A percentile compares a stretch with the other conserved stretches of the same genome.
These are phyloP conservation scores for Danaus melanippus DNA, from an alignment of 1,140 invertebrate species.

Conservation along the genomic window DNA sequence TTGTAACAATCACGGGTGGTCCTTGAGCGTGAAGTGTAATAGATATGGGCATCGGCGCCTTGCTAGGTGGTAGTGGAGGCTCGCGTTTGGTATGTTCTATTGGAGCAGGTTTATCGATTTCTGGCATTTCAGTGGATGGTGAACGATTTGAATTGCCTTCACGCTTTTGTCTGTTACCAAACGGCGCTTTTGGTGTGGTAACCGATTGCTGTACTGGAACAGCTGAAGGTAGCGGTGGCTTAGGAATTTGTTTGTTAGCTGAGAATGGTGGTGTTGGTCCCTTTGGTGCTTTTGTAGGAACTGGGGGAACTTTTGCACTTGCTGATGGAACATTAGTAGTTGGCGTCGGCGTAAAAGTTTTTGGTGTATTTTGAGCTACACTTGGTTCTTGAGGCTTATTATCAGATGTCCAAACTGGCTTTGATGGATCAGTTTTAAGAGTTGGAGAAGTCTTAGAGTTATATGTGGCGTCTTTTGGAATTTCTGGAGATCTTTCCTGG, in stretches of 20 bases:
- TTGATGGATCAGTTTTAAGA: conserved; percentile 43
- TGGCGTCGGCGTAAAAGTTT: conserved; percentile 38
- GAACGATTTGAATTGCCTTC: conserved; percentile 53
- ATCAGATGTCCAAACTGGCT: conserved; percentile 48
- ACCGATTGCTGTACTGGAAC: conserved; percentile 60
- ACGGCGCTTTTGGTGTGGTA: conserved; percentile 64
- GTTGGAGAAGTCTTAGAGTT: conserved; percentile 53
- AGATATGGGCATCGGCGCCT: conserved; percentile 58
- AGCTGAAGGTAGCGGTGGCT: conserved; percentile 46
- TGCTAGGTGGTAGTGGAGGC: conserved; percentile 54
- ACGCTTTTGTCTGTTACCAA: conserved; percentile 61
- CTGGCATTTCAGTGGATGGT: conserved; percentile 46
- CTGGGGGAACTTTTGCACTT: conserved; percentile 36
- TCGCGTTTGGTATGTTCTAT: conserved; percentile 48
- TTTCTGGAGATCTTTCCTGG: conserved; percentile 37
- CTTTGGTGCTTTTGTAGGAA: conserved; percentile 46
- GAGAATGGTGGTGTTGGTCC: conserved; percentile 55
- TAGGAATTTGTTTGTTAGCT: conserved; percentile 44
- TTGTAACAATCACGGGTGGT: conserved; percentile 56
- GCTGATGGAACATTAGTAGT: conserved; percentile 26
- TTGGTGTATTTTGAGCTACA: conserved; percentile 27
- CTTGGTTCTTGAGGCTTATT: conserved; percentile 34
- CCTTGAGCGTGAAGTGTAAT: conserved; percentile 54
- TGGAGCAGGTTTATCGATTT: conserved; percentile 33
- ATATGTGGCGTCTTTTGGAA: conserved; percentile 22